Evolutionary conservation across 2,888 invertebrate species (phyloP).

Genomic region (Oxystoma pomonae): DNA sequence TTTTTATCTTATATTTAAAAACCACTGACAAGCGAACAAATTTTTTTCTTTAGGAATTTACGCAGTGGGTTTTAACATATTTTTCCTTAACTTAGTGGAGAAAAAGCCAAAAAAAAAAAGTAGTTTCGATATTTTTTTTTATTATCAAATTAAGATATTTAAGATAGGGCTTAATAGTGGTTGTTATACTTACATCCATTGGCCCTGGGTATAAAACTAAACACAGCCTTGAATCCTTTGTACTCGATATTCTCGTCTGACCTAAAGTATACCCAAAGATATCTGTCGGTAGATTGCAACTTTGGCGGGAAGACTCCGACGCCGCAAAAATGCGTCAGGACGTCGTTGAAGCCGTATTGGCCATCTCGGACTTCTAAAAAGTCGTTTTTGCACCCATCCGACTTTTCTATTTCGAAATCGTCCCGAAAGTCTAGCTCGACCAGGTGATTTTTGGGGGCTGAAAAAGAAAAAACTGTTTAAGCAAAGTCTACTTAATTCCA

Average conservation of each 20-base stretch:
- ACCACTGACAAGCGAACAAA: too few relatives aligned
- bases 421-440: conserved; percentile 78
- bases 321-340: conserved; percentile 63
- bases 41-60: too few relatives aligned
- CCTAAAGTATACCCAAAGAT: conserved; percentile 74
- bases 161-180: too few relatives aligned
- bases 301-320: conserved; percentile 67
- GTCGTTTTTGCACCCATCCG: conserved; percentile 70
- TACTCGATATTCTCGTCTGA: conserved; percentile 80
- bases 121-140: too few relatives aligned
- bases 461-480: too few relatives aligned
- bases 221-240: conserved; percentile 73
- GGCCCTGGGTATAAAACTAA: conserved; percentile 60
- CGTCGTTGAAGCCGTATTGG: conserved; percentile 67
- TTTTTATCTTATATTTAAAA: too few relatives aligned
- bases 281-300: conserved; percentile 67
- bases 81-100: too few relatives aligned
- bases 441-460: conserved; percentile 59
- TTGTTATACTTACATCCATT: conserved; percentile 55
- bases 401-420: conserved; percentile 67
- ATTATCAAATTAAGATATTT: too few relatives aligned
- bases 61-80: too few relatives aligned
- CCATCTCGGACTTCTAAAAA: conserved; percentile 81
- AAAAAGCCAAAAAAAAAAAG: too few relatives aligned
- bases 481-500: too few relatives aligned